Evolutionary conservation across 1,140 invertebrate genomes (phyloP), one percentile per base, ranked within the genome.

Genomic region (Drosophila sturtevanti): DNA sequence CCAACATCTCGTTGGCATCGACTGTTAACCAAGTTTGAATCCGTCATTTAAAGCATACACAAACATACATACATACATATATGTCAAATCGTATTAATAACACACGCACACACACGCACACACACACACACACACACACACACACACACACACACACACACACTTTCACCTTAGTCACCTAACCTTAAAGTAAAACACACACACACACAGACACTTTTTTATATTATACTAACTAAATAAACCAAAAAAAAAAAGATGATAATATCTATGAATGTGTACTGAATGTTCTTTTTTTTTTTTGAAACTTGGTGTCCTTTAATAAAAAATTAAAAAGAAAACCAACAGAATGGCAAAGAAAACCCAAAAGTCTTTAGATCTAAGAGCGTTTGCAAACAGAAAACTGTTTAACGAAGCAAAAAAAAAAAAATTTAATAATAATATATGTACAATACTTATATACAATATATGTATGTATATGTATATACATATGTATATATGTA

Each of bases 291-390:
- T 48, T 18, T 14, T 44, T 44, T 16, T 18, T 48, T 48, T 48
- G 14, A 16, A 48, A 84, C 84, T 89, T 87, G 84, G 84, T 87
- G 84, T 87, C 84, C 84, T 74, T 69, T 74, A 38, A 77, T 72
- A 65, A 68, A 61, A 54, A 60, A 56, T 64, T 14, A 48, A 60
- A 64, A 59, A 48, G 16, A 55, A 67, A 61, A 35, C 14, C n/a
- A 14, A 14, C 54, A 65, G 44, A 27, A 41, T 24, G 44, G 41
- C 41, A 44, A 18, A 11, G 4, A 11, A 48, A 48, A 48, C 9
- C 41, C 41, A 48, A 48, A 44, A 21, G 41, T 48, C 41, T 48
- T 48, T 48, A 48, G 41, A 38, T 48, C 10, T 48, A 48, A 48
- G 41, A 48, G 10, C 41, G 16, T 48, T 48, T 11, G 41, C 41